Conservation (phyloP, 2,888 invertebrate genomes). For the Ametastegia equiseti region DNA sequence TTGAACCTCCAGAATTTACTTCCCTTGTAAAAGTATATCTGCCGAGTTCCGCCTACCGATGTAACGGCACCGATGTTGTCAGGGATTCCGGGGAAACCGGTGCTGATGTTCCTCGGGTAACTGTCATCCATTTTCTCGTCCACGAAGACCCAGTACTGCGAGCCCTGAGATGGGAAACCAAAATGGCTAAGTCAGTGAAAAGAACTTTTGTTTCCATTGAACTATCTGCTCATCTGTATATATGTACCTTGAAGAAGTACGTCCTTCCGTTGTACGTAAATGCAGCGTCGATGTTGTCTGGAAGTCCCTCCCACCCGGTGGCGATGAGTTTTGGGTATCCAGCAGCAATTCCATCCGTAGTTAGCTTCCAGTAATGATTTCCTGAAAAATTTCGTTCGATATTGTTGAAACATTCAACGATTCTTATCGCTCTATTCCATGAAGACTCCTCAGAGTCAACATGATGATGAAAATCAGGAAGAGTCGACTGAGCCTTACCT, state of each 20-base stretch:
- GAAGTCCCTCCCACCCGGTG: background rate
- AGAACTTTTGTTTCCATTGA: background rate
- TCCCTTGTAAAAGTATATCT: too few relatives aligned
- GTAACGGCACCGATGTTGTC: too few relatives aligned
- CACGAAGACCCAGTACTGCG: too few relatives aligned
- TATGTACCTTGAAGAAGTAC: background rate
- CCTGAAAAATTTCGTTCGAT: too few relatives aligned
- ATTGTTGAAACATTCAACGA: too few relatives aligned
- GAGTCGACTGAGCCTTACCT: slow-evolving; percentile 76
- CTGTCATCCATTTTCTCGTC: too few relatives aligned
- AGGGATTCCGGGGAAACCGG: too few relatives aligned
- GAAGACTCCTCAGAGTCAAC: too few relatives aligned
- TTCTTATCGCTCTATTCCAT: too few relatives aligned
- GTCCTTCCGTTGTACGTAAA: background rate
- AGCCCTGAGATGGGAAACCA: background rate
- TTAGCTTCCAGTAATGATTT: background rate
- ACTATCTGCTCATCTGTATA: background rate
- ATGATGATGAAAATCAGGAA: background rate
- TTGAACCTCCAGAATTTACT: too few relatives aligned
- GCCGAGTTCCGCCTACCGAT: too few relatives aligned
- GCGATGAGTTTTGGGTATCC: background rate
- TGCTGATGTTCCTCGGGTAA: too few relatives aligned
- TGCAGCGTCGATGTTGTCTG: background rate
- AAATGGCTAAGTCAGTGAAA: background rate
- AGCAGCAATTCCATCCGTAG: background rate